phyloP scores from a whole-genome alignment of 2,797 vertebrate genomes.

The Myoxocephalus aenaeus region DNA sequence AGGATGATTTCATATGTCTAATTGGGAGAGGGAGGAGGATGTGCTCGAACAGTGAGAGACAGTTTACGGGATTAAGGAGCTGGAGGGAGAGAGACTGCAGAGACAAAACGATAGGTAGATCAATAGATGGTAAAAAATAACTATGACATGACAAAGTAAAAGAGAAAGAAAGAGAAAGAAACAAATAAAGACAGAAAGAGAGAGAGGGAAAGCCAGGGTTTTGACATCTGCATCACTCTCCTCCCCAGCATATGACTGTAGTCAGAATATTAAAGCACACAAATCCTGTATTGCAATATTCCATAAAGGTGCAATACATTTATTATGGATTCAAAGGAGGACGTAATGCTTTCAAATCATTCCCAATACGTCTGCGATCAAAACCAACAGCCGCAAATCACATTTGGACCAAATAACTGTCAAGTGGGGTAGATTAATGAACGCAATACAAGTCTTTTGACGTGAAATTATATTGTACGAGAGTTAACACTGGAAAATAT shows the following conservation, averaged over 20 bases:
- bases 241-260: slow-evolving; percentile 30
- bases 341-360: slow-evolving; percentile 62
- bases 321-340: slow-evolving; percentile 65
- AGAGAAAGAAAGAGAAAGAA: not conserved
- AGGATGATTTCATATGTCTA: slow-evolving; percentile 74
- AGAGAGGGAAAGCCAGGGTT: not conserved
- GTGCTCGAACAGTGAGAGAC: slow-evolving; percentile 40
- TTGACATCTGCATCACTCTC: slow-evolving; percentile 34
- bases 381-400: slow-evolving; percentile 75
- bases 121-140: not conserved
- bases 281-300: slow-evolving; percentile 63
- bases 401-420: slow-evolving; percentile 74
- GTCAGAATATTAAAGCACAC: slow-evolving; percentile 63
- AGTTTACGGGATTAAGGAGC: slow-evolving; percentile 43
- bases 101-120: slow-evolving; percentile 27
- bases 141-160: not conserved
- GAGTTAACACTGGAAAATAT: slow-evolving; percentile 55
- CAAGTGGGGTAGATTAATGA: slow-evolving; percentile 70
- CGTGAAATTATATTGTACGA: slow-evolving; percentile 40
- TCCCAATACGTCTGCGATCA: slow-evolving; percentile 60
- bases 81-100: slow-evolving; percentile 17
- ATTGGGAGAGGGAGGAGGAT: slow-evolving; percentile 68
- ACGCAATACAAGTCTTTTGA: slow-evolving; percentile 70
- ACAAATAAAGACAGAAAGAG: not conserved
- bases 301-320: slow-evolving; percentile 68